Conservation (phyloP, 1,140 invertebrate genomes). For the Bactericera cockerelli region DNA sequence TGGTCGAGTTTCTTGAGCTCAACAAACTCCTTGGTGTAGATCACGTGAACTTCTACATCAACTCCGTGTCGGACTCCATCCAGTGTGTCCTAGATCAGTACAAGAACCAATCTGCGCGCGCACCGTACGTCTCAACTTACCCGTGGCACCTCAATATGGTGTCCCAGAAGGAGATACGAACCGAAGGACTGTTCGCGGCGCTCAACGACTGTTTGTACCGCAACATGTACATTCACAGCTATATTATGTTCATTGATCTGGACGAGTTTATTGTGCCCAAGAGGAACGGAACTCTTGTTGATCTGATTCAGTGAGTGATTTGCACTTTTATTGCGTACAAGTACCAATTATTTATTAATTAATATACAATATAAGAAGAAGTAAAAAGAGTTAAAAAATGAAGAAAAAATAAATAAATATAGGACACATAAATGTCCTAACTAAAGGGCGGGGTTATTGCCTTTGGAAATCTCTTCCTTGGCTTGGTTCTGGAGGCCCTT, state of each 20-base stretch:
- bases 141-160: conserved; percentile 81
- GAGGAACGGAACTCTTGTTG: conserved; percentile 48
- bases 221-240: conserved; percentile 64
- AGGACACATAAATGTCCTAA: not conserved
- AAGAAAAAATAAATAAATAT: conserved; percentile 7
- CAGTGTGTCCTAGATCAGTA: conserved; percentile 60
- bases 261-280: conserved; percentile 82
- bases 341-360: too few relatives aligned
- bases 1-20: conserved; percentile 85
- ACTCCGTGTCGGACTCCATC: conserved; percentile 64
- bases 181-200: conserved; percentile 79
- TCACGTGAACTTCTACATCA: conserved; percentile 86
- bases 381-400: too few relatives aligned
- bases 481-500: too few relatives aligned
- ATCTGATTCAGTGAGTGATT: conserved; percentile 40
- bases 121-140: conserved; percentile 45
- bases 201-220: conserved; percentile 87
- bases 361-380: too few relatives aligned
- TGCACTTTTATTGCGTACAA: too few relatives aligned
- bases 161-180: conserved; percentile 80
- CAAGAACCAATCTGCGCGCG: conserved; percentile 26
- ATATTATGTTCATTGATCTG: conserved; percentile 71
- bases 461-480: too few relatives aligned
- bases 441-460: too few relatives aligned
- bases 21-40: conserved; percentile 70